Conservation (phyloP, 2,797 vertebrate species). For the Sorex maritimensis region DNA sequence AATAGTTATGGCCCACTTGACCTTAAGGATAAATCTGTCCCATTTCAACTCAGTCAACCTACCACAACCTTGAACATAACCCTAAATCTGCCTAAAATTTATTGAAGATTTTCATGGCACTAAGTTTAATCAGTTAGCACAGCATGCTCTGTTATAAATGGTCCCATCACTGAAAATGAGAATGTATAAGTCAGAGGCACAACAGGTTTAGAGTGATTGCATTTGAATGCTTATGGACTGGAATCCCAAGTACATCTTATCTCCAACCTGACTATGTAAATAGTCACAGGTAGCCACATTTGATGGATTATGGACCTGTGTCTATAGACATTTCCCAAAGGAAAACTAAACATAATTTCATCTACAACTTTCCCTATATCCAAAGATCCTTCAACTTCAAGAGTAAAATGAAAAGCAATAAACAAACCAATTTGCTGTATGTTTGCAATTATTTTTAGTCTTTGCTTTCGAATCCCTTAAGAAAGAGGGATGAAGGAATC, state of each 20-base stretch:
- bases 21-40: constrained; percentile 71
- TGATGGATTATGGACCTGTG: constrained; percentile 43
- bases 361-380: constrained; percentile 24
- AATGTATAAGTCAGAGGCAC: constrained; percentile 78
- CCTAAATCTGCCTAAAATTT: constrained; percentile 83
- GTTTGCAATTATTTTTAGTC: constrained; percentile 26
- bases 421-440: not conserved
- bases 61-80: constrained; percentile 69
- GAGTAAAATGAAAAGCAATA: constrained; percentile 59
- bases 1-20: not conserved
- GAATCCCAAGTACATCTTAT: constrained; percentile 62
- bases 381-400: not conserved
- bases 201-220: constrained; percentile 56
- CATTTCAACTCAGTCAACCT: constrained; percentile 65
- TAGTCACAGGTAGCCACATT: not conserved
- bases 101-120: constrained; percentile 72
- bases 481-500: too few relatives aligned
- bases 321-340: constrained; percentile 18
- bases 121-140: constrained; percentile 64
- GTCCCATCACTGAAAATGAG: constrained; percentile 79
- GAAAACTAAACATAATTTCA: constrained; percentile 11
- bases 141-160: constrained; percentile 73
- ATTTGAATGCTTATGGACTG: constrained; percentile 75
- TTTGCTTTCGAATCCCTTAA: too few relatives aligned
- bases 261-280: constrained; percentile 54